These are phyloP conservation scores for Phyto melanocephala DNA, from an alignment of 2,888 invertebrate species.

Conservation along the genomic window DNA sequence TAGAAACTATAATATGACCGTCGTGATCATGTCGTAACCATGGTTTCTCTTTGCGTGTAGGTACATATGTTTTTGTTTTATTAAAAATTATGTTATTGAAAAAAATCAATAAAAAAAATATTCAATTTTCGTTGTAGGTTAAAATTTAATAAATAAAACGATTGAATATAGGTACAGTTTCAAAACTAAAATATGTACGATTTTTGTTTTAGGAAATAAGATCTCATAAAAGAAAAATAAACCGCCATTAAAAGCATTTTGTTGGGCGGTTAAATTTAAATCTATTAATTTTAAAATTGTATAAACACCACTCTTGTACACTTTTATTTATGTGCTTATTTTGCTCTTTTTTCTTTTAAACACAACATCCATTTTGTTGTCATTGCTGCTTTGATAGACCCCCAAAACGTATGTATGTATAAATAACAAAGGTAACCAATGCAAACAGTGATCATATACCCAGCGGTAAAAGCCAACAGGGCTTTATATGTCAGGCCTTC, in stretches of 20 bases:
- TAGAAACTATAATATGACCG: too few species aligned
- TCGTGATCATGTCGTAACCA: too few species aligned
- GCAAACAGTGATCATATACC: background rate
- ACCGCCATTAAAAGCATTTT: slow-evolving; percentile 12
- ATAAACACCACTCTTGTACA: background rate
- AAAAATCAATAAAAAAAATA: too few species aligned
- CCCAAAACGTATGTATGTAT: background rate
- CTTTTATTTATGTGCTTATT: slow-evolving; percentile 12
- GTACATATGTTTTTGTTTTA: too few species aligned
- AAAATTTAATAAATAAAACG: too few species aligned
- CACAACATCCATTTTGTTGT: slow-evolving; percentile 38
- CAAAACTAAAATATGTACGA: too few species aligned
- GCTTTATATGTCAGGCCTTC: too few species aligned
- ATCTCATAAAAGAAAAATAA: slow-evolving; percentile 2
- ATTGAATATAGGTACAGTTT: too few species aligned
- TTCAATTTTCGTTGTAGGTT: too few species aligned
- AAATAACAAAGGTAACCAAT: background rate
- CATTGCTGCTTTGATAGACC: background rate
- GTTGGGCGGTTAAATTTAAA: slow-evolving; percentile 5
- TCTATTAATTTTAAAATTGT: background rate
- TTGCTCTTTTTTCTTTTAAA: background rate
- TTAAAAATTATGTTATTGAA: too few species aligned
- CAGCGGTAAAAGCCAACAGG: too few species aligned
- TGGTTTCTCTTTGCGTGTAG: too few species aligned
- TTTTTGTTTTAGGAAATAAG: background rate